Evolutionary conservation across 2,888 invertebrate species (phyloP), one percentile per base, ranked within the genome.

Genomic region (Congeria kusceri): DNA sequence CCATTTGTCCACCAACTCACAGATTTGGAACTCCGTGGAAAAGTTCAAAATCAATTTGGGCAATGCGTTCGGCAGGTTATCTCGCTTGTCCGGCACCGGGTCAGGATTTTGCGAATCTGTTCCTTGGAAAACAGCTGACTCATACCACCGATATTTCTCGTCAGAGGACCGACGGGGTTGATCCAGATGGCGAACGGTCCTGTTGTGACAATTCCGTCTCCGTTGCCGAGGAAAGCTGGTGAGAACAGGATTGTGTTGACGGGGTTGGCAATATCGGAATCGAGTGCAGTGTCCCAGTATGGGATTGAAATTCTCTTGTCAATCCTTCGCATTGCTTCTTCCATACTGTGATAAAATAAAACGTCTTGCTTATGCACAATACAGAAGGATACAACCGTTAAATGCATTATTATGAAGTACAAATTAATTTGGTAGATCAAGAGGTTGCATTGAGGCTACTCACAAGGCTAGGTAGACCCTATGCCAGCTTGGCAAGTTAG

Each of bases 401-500:
- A 39, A 15, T 39, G 3, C 15, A 11, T 13, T 39, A 5, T 39
- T 15, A 39, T 11, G 15, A 39, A 39, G 9, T 39, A 13, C 3
- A 39, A 39, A 7, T 7, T 9, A 5, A 39, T 13, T 9, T 32
- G 4, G 39, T 7, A 39, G 9, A 39, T 39, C 39, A 39, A 39
- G n/a, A 39, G 9, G 1, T 32, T 7, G 11, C 39, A 13, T 39
- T 39, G 9, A 39, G 39, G 39, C 18, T 53, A 9, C 88, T 86
- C 81, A 89, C 90, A 90, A 53, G n/a, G 88, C 69, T 1, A 87
- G 63, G 70, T 86, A 90, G 20, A 88, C 65, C 13, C 88, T 71
- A 68, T 90, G 88, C 89, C 89, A 90, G 0, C 88, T 86, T n/a
- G 85, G 74, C 57, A 90, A 90, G 25, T 86, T 85, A 1, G 88